Base-by-base conservation (phyloP, 2,113 vertebrate genomes). In the Campylomormyrus tamandua region DNA sequence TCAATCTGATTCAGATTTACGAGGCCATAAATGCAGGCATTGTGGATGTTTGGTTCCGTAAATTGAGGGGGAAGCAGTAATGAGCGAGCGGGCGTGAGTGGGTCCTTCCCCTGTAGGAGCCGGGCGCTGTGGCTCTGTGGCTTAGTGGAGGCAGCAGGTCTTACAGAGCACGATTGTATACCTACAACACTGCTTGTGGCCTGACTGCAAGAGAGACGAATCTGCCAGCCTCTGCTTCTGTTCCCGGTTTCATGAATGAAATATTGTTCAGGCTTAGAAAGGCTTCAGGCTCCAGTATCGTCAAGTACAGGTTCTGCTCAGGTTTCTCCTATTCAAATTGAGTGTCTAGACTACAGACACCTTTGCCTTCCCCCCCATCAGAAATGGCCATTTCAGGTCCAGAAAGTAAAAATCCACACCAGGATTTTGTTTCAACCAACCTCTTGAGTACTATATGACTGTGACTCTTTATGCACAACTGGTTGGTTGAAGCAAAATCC, bases 211-310 rank as follows among this genome's bases (percentile, higher is more conserved):
- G 77, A 48, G 24, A 89, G 83, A 87, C 87, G 58, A 50, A 88
- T 83, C 90, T 77, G 77, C 39, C 53, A 83, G 80, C 56, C 21
- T 53, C 19, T 31, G 53, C 87, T 52, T 87, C 86, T 35, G 85
- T 90, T 89, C 15, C 49, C 4, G 86, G 39, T 45, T 84, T 49
- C 53, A 90, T 91, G 89, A 90, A 90, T 87, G 42, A 87, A 49
- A 83, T 42, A 91, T 66, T 80, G 77, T 90, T 88, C 27, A 56
- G 52, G 35, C 39, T 62, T 52, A 19, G 84, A 84, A 52, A 90
- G 19, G 35, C 66, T 56, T 21, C 50, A 46, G 42, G 88, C 49
- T 19, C 48, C 70, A 39, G 66, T 35, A 89, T 39, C 3, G 39
- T 13, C 9, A 19, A 0, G 2, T 3, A 80, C 66, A 83, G 31